phyloP scores from a whole-genome alignment of 2,888 invertebrate species.

The Yponomeuta malinellus region DNA sequence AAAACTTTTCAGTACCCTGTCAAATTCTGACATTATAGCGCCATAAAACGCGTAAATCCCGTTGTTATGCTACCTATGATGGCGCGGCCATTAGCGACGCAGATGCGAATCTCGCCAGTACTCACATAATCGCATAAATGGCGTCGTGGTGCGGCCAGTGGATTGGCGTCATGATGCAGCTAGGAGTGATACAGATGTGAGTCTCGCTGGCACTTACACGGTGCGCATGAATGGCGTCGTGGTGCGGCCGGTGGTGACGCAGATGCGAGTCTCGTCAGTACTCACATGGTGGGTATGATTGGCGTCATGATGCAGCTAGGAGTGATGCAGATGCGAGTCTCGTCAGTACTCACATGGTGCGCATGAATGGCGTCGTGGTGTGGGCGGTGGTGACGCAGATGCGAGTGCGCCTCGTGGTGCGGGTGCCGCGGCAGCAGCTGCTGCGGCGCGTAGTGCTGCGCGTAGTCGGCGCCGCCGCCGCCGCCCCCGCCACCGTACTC shows the following conservation, averaged over 20 bases:
- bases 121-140: slow-evolving; percentile 64
- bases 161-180: slow-evolving; percentile 65
- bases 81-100: slow-evolving; percentile 25
- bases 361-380: slow-evolving; percentile 66
- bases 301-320: no score
- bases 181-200: slow-evolving; percentile 61
- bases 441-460: slow-evolving; percentile 67
- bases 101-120: slow-evolving; percentile 17
- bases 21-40: no score
- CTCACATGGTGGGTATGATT: no score
- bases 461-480: slow-evolving; percentile 58
- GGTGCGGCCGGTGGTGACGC: slow-evolving; percentile 65
- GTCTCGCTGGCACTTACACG: slow-evolving; percentile 65
- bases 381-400: slow-evolving; percentile 62
- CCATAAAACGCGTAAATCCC: not conserved
- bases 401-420: slow-evolving; percentile 66
- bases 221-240: slow-evolving; percentile 64
- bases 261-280: slow-evolving; percentile 42
- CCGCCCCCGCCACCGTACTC: slow-evolving; percentile 60
- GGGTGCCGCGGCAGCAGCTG: slow-evolving; percentile 66
- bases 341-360: slow-evolving; percentile 52
- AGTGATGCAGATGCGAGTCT: not conserved
- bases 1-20: no score
- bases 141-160: slow-evolving; percentile 66
- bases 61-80: no score